These are phyloP conservation scores for Empidonax traillii DNA, from an alignment of 2,113 vertebrate genomes.

Conservation along the genomic window DNA sequence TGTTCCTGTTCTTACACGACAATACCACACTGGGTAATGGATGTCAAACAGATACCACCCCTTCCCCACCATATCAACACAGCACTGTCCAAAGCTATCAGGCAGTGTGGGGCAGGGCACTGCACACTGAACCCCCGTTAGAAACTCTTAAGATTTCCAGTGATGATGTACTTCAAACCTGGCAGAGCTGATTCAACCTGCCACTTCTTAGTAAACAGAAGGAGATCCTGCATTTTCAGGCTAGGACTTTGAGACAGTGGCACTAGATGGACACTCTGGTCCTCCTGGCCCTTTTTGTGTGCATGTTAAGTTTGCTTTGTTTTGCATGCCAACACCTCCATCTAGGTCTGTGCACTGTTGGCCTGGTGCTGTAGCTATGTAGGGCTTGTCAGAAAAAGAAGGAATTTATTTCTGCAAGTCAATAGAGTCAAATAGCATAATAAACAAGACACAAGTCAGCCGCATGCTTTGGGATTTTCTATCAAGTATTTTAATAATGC, in stretches of 20 bases:
- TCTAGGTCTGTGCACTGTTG: background rate
- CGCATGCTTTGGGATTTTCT: background rate
- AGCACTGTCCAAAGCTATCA: background rate
- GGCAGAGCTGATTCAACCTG: background rate
- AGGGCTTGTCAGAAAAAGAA: background rate
- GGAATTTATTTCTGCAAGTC: background rate
- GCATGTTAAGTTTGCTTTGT: background rate
- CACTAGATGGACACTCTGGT: background rate
- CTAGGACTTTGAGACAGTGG: background rate
- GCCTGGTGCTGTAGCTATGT: background rate
- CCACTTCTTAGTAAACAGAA: background rate
- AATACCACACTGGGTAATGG: fast-evolving
- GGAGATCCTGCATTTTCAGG: background rate
- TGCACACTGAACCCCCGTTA: background rate
- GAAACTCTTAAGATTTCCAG: background rate
- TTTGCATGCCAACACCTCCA: background rate
- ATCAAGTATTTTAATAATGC: background rate
- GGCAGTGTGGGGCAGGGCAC: background rate
- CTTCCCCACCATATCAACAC: background rate
- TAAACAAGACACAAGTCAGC: background rate
- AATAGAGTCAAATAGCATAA: background rate
- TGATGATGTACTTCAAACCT: background rate
- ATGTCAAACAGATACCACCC: fast-evolving
- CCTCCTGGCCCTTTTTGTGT: background rate
- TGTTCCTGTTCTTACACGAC: background rate